Conservation (phyloP, 2,888 invertebrate genomes). For the Cerastoderma edule region DNA sequence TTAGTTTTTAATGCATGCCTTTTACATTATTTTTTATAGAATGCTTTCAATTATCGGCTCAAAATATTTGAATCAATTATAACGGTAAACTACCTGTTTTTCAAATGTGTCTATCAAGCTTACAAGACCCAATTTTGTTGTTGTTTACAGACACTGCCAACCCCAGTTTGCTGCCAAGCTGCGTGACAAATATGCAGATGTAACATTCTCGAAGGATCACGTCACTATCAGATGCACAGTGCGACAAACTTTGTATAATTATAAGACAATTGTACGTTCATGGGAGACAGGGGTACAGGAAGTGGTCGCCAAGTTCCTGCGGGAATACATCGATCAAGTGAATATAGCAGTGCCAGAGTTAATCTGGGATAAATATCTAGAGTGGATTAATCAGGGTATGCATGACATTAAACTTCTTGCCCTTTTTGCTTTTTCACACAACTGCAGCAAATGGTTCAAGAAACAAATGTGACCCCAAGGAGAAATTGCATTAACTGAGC, state of each 20-base stretch:
- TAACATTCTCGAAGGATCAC: slow-evolving; percentile 50
- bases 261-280: slow-evolving; percentile 38
- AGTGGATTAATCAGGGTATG: slow-evolving; percentile 52
- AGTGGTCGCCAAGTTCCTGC: slow-evolving; percentile 49
- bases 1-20: too few relatives aligned
- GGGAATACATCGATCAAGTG: slow-evolving; percentile 52
- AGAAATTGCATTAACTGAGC: too few relatives aligned
- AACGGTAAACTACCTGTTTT: too few relatives aligned
- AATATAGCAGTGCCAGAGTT: slow-evolving; percentile 45
- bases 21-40: too few relatives aligned
- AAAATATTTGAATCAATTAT: too few relatives aligned
- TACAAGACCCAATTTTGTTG: neutral
- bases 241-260: slow-evolving; percentile 45
- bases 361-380: slow-evolving; percentile 52
- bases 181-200: slow-evolving; percentile 51
- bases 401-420: too few relatives aligned
- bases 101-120: too few relatives aligned
- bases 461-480: too few relatives aligned
- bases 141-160: slow-evolving; percentile 42
- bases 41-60: too few relatives aligned
- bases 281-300: slow-evolving; percentile 59
- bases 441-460: too few relatives aligned
- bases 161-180: slow-evolving; percentile 50
- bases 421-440: too few relatives aligned
- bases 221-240: slow-evolving; percentile 46